Conservation (phyloP, 2,888 invertebrate genomes). For the Dendrolimus pini region DNA sequence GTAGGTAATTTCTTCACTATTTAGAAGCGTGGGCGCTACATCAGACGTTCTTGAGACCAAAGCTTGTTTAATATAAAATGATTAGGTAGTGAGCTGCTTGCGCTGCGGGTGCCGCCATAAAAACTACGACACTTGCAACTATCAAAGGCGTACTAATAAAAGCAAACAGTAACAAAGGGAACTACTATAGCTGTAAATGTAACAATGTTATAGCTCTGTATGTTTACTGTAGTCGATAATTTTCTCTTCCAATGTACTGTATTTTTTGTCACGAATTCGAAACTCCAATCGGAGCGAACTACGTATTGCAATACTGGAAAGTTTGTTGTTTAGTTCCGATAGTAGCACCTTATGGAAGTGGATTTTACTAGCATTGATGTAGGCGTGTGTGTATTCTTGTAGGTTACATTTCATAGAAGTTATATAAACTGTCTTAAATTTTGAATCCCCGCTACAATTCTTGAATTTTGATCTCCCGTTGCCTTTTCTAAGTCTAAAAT, state of each 20-base stretch:
- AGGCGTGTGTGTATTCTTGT: no score
- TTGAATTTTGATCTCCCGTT: no score
- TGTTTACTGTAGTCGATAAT: conserved; percentile 25
- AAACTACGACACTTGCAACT: conserved; percentile 52
- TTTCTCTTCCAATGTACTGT: conserved; percentile 15
- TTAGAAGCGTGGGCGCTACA: conserved; percentile 7
- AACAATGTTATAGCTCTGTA: conserved; percentile 20
- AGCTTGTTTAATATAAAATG: conserved; percentile 38
- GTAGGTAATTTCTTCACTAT: not conserved
- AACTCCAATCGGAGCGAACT: conserved; percentile 7
- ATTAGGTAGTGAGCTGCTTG: conserved; percentile 39
- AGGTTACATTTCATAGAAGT: no score
- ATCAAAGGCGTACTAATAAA: conserved; percentile 60
- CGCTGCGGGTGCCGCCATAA: conserved; percentile 37
- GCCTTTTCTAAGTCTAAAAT: no score
- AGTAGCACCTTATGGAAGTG: no score
- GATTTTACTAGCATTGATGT: no score
- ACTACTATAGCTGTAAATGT: conserved; percentile 41
- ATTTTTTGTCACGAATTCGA: conserved; percentile 7
- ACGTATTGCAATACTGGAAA: conserved; percentile 1
- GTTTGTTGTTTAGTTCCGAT: not conserved
- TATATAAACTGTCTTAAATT: no score
- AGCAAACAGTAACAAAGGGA: conserved; percentile 46
- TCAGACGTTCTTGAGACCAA: conserved; percentile 11
- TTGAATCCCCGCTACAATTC: no score